Base-by-base conservation (phyloP, 2,797 vertebrate species). In the Pteronotus mesoamericanus region DNA sequence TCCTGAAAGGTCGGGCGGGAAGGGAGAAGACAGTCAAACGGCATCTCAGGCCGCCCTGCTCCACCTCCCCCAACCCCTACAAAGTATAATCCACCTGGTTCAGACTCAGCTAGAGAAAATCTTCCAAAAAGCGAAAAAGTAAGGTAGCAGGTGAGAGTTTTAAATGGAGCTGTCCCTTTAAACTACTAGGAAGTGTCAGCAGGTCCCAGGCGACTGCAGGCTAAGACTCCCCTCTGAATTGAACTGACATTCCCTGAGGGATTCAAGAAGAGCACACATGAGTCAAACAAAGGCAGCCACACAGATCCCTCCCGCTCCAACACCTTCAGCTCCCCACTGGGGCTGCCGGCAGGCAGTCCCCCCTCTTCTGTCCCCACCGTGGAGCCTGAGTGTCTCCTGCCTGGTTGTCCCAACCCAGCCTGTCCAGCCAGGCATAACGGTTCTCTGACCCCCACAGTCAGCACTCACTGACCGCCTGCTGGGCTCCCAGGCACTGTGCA, bases 1-100 rank as follows among this genome's bases (percentile, higher is more conserved):
- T 99, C 98, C 99, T 99, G 96, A 98, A 97, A 93, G 64, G 83
- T 90, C 69, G 5, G 79, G 72, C 14, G 6, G 87, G 94, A 55
- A 53, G 85, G 51, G 94, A 89, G 55, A 97, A 96, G 68, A 93
- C 0, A 18, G 95, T 96, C 89, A 96, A 34, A 21, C 0, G 32
- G 64, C 86, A 84, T 26, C 55, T 39, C 24, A 1, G 48, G 86
- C 18, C 6, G 22, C 89, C 69, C 57, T 57, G 83, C 78, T 93
- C 86, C 6, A 2, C 91, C 88, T 84, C 84, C 89, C 84, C 53
- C 29, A 4, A 86, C 94, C 86, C 77, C 69, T 64, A 86, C 77
- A 92, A 90, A 94, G 61, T 64, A 32, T 72, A 95, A 92, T 78
- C 55, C 53, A 89, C 84, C 74, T 69, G 93, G 57, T n/a, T 94